These are phyloP conservation scores for Gobius niger DNA, from an alignment of 2,113 vertebrate genomes.

Conservation along the genomic window DNA sequence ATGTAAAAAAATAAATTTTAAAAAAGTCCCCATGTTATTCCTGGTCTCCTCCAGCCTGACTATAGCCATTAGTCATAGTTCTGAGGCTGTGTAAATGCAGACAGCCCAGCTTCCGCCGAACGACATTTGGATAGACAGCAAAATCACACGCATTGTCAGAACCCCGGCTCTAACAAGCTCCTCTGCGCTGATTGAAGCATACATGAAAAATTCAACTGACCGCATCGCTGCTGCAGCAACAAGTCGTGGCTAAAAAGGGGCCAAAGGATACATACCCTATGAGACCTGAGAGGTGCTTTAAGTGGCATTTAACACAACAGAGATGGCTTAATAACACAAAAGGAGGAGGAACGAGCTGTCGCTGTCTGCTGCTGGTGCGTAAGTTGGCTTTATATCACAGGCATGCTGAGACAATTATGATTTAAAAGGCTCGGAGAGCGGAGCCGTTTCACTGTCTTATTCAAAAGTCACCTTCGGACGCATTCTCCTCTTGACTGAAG, in stretches of 20 bases:
- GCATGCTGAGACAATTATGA: constrained; percentile 70
- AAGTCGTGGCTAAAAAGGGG: constrained; percentile 17
- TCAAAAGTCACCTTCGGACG: constrained; percentile 77
- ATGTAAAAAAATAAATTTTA: too few relatives aligned
- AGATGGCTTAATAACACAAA: constrained; percentile 57
- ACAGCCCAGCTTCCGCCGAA: constrained; percentile 41
- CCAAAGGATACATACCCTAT: constrained; percentile 23
- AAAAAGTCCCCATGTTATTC: too few relatives aligned
- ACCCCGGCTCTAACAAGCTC: constrained; percentile 54
- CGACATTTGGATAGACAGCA: constrained; percentile 42
- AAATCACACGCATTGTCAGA: constrained; percentile 36
- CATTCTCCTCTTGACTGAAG: constrained; percentile 62
- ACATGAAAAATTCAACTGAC: constrained; percentile 41
- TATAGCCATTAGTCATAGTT: constrained; percentile 21
- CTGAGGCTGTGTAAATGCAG: constrained; percentile 22
- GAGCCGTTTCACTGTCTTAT: constrained; percentile 68
- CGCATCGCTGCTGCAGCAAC: constrained; percentile 41
- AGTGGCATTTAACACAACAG: constrained; percentile 54
- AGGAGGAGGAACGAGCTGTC: constrained; percentile 54
- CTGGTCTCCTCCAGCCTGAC: neutral
- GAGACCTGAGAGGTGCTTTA: constrained; percentile 43
- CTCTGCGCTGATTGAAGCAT: constrained; percentile 40
- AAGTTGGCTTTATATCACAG: constrained; percentile 59
- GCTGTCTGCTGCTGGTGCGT: constrained; percentile 40
- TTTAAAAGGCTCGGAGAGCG: constrained; percentile 72